Evolutionary conservation across 1,140 invertebrate species (phyloP), one percentile per base, ranked within the genome.

Genomic region (Zaprionus capensis): DNA sequence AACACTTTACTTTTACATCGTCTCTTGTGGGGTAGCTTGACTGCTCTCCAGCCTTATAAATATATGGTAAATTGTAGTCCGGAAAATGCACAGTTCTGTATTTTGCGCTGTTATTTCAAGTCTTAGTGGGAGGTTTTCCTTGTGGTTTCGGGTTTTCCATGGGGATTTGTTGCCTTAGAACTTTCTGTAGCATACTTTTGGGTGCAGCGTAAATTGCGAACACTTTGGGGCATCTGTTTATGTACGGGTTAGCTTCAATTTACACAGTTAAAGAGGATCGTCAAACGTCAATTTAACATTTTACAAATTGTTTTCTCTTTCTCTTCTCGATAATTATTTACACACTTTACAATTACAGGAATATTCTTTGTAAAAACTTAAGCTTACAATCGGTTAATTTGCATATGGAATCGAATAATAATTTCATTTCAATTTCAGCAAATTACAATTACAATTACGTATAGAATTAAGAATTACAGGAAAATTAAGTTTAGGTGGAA

Each of bases 321-420:
- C 67, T 61, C 69, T 12, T 17, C 61, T 57, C 34, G 34, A 64
- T 70, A 84, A 84, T 70, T 88, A 88, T 88, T 80, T 88, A 88
- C 85, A 88, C 71, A 80, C 71, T 85, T 82, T 88, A 88, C 72
- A 88, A 85, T 77, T 88, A 88, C 85, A 88, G 85, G 85, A 88
- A 88, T 88, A 84, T 81, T 82, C 76, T 74, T 70, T 57, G 58
- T 70, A 84, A 71, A 84, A 88, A 88, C 84, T 88, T 90, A 82
- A 71, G 31, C 63, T 49, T 64, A 73, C 55, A 31, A 46, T 69
- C 28, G 22, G 24, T 71, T 69, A 56, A 51, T 64, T 38, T 55
- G 46, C 57, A n/a, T 28, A 57, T 59, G 56, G 62, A 65, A 71
- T 69, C 59, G 72, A 58, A 62, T 44, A 61, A 41, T 38, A 24